These are phyloP conservation scores for Agrochola lychnidis DNA, from an alignment of 2,888 invertebrate genomes.

Conservation along the genomic window DNA sequence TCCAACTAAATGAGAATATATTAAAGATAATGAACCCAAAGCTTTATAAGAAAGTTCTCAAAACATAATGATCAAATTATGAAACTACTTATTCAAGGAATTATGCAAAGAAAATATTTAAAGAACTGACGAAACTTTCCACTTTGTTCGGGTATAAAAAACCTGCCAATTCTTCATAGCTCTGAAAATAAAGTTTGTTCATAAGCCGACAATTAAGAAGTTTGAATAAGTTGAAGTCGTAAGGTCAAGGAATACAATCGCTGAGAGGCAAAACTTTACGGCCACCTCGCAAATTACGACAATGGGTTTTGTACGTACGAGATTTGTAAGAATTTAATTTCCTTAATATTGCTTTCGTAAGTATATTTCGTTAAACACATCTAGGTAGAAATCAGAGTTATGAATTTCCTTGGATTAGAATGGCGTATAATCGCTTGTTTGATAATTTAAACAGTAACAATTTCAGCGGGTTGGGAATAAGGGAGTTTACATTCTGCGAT, in stretches of 20 bases:
- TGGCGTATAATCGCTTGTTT: slow-evolving; percentile 18
- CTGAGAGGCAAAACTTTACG: slow-evolving; percentile 36
- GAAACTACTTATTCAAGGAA: slow-evolving; percentile 41
- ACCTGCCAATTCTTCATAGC: slow-evolving; percentile 33
- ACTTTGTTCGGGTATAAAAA: slow-evolving; percentile 39
- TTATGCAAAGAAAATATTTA: slow-evolving; percentile 48
- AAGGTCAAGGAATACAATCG: slow-evolving; percentile 51
- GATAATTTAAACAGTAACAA: slow-evolving; percentile 34
- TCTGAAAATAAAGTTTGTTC: slow-evolving; percentile 52
- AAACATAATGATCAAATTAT: slow-evolving; percentile 39
- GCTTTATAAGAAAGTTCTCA: slow-evolving; percentile 11
- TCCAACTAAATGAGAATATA: slow-evolving; percentile 22
- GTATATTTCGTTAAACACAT: not conserved
- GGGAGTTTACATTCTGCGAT: slow-evolving; percentile 25
- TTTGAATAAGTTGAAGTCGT: slow-evolving; percentile 37
- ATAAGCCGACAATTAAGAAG: slow-evolving; percentile 58
- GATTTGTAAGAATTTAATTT: slow-evolving; percentile 4
- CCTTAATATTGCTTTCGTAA: not conserved
- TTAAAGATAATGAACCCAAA: slow-evolving; percentile 27
- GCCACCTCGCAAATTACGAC: slow-evolving; percentile 18
- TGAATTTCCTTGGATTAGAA: slow-evolving; percentile 8
- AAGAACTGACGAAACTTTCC: slow-evolving; percentile 37
- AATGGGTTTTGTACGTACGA: slow-evolving; percentile 1
- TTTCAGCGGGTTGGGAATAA: slow-evolving; percentile 33
- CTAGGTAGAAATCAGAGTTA: not conserved